phyloP scores from a whole-genome alignment of 1,140 invertebrate genomes.

The Habropoda laboriosa region DNA sequence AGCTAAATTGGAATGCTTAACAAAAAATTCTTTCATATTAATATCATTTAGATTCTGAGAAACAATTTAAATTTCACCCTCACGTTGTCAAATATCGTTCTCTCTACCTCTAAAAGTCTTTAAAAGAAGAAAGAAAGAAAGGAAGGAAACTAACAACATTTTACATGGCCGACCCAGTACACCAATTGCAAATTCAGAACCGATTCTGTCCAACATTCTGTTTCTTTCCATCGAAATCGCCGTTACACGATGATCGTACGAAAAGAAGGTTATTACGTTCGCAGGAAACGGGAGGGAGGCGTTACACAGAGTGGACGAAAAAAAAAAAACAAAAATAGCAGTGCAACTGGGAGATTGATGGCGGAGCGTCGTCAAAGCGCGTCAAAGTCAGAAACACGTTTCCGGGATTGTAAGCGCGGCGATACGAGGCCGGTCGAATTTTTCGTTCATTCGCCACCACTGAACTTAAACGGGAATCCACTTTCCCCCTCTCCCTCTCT shows the following conservation, averaged over 20 bases:
- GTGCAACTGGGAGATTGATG: slow-evolving; percentile 12
- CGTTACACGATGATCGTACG: not conserved
- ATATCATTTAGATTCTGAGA: too few relatives aligned
- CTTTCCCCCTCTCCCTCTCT: too few relatives aligned
- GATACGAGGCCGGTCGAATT: not conserved
- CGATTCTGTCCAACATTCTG: not conserved
- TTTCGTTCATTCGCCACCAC: slow-evolving; percentile 14
- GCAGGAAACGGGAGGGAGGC: not conserved
- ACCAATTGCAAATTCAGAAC: not conserved
- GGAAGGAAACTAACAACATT: too few relatives aligned
- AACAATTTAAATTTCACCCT: too few relatives aligned
- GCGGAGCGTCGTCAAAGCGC: slow-evolving; percentile 16
- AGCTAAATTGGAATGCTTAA: too few relatives aligned
- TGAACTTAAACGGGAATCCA: slow-evolving; percentile 20
- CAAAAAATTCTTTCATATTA: too few relatives aligned
- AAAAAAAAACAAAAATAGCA: not conserved
- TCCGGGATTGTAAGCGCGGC: slow-evolving; percentile 1
- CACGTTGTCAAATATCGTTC: too few relatives aligned
- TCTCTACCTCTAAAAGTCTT: too few relatives aligned
- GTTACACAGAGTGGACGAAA: not conserved
- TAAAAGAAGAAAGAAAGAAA: too few relatives aligned
- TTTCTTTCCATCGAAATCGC: slow-evolving; percentile 1
- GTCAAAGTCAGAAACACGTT: slow-evolving; percentile 27
- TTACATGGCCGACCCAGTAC: too few relatives aligned
- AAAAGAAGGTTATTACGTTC: not conserved